Conservation (phyloP, 1,140 invertebrate species). For the Diprion similis region DNA sequence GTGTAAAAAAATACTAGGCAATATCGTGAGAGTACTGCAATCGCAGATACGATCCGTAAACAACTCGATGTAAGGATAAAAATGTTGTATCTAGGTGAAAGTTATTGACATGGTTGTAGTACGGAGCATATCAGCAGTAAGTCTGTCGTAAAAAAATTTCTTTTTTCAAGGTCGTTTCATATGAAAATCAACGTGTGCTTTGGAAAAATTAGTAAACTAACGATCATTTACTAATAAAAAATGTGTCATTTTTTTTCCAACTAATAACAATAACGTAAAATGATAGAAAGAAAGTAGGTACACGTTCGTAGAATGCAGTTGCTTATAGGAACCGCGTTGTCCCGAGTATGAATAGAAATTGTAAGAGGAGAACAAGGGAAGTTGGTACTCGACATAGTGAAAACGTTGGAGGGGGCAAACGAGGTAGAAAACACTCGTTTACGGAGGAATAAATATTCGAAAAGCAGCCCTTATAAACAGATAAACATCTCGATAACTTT, state of each 20-base stretch:
- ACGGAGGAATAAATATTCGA: slow-evolving; percentile 44
- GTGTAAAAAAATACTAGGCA: too few relatives aligned
- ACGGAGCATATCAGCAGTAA: too few relatives aligned
- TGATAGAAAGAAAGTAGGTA: too few relatives aligned
- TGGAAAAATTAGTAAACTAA: not conserved
- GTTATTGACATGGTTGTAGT: too few relatives aligned
- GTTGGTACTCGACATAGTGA: not conserved
- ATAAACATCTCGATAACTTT: slow-evolving; percentile 49
- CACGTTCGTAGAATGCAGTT: too few relatives aligned
- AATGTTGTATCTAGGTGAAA: too few relatives aligned
- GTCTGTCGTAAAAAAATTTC: too few relatives aligned
- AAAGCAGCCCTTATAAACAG: slow-evolving; percentile 35
- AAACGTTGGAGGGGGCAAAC: slow-evolving; percentile 11
- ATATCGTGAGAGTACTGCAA: too few relatives aligned
- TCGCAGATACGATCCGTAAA: too few relatives aligned
- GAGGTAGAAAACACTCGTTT: slow-evolving; percentile 22
- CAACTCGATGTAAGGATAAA: too few relatives aligned
- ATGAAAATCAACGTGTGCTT: too few relatives aligned
- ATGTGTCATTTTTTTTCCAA: not conserved
- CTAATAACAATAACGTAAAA: not conserved
- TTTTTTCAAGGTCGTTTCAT: too few relatives aligned
- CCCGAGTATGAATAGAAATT: not conserved
- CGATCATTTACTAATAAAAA: not conserved
- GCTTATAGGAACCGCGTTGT: not conserved
- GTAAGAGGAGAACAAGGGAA: not conserved